Evolutionary conservation across 2,113 vertebrate species (phyloP), one percentile per base, ranked within the genome.

Genomic region (Centropristis striata): DNA sequence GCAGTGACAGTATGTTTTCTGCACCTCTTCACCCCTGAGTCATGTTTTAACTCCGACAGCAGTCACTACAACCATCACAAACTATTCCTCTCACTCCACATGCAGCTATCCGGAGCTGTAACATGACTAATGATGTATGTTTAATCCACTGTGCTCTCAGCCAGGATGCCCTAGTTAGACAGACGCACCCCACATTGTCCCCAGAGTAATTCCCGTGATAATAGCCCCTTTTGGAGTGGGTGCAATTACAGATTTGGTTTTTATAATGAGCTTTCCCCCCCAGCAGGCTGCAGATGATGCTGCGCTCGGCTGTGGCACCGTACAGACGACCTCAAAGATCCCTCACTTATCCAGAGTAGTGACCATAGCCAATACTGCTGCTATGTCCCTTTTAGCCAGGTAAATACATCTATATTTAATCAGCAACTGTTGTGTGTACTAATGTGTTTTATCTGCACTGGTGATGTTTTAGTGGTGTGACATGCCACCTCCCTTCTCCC

Each of bases 351-450:
- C 84, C 81, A 84, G 87, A 82, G 91, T 93, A 60, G 90, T 92
- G 54, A 90, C 65, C 83, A 90, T 93, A 1, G 92, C 93, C 78
- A 94, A 91, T 85, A 90, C 92, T 0, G 90, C 90, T 16, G 92
- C 92, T 0, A 92, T 94, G 90, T 93, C 93, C 25, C 91, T 94
- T 55, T 59, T 94, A 76, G 84, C 92, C 47, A 92, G 85, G 93
- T 92, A 80, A 74, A 49, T 51, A 63, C 18, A 9, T 14, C n/a
- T 21, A 12, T 7, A 27, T 12, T 11, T 42, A 73, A 60, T 44
- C n/a, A 61, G 20, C 1, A 27, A 44, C 11, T 65, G 39, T 27
- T 18, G 2, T 58, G 41, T 50, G 10, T 46, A 9, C 67, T 20
- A 39, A 20, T 14, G 1, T 8, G 32, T 10, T 51, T 39, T 41